Evolutionary conservation across 2,113 vertebrate species (phyloP), one percentile per base, ranked within the genome.

Genomic region (Cryptotis parvus): DNA sequence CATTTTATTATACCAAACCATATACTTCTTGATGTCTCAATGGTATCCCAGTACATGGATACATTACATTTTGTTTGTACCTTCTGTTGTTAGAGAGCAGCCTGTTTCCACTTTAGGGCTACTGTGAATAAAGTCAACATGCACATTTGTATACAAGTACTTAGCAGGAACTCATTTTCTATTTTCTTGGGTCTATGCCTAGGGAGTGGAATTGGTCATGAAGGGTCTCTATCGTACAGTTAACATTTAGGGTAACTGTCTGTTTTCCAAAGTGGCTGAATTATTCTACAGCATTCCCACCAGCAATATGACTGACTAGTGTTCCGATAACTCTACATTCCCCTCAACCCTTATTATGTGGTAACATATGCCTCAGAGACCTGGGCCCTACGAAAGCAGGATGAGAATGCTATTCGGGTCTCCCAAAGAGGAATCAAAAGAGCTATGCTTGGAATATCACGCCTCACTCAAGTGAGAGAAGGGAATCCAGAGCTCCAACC

Each of bases 191-290:
- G 49, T 37, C 43, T 35, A 39, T 35, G 39, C 2, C 58, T 45
- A 72, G 75, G 75, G 26, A 79, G 27, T 49, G 63, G 29, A 80
- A 52, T 0, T 70, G 27, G 14, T 55, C 31, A 84, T 37, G 10
- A 41, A 39, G 39, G n/a, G 49, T n/a, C 3, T 70, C 24, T 45
- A 11, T 75, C 24, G 27, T 65, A 65, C 18, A 58, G 22, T 85
- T 78, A 77, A 68, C 63, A 69, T 68, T 52, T 70, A 72, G 41
- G 94, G 43, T 22, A 84, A 78, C 12, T 73, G 5, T 68, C 33
- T 87, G 24, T 84, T 95, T 94, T 79, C 72, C 70, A 84, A 75
- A 90, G 12, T 20, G 9, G n/a, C 35, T 65, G 18, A 35, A 27
- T 6, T 16, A 27, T 55, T 92, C 45, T 29, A 63, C 18, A 29